Evolutionary conservation across 2,888 invertebrate genomes (phyloP).

Genomic region (Lathronympha strigana): DNA sequence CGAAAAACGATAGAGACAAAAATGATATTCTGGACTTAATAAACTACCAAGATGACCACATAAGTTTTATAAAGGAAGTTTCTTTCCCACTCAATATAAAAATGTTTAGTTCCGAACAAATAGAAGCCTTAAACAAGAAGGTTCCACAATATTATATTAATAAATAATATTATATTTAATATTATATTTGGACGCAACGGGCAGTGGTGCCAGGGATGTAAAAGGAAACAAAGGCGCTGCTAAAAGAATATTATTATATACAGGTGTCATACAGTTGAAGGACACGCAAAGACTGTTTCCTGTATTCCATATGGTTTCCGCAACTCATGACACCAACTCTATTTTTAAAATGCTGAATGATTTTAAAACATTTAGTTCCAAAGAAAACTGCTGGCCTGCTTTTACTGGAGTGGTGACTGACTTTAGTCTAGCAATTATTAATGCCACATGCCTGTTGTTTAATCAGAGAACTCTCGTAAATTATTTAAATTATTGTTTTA

Average conservation of each 20-base stretch:
- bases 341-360: conserved; percentile 21
- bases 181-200: conserved; percentile 23
- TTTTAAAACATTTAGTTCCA: conserved; percentile 2
- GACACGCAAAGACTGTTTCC: conserved; percentile 9
- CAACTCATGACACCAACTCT: conserved; percentile 12
- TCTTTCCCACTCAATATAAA: conserved; percentile 17
- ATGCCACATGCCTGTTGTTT: conserved; percentile 4
- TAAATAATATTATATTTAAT: too few relatives aligned
- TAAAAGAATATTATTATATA: neutral
- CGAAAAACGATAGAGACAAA: neutral
- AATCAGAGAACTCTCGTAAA: conserved; percentile 1
- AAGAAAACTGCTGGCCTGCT: conserved; percentile 14
- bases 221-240: neutral
- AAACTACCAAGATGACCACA: neutral
- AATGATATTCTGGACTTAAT: conserved; percentile 23
- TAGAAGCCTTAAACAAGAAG: neutral
- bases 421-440: conserved; percentile 20
- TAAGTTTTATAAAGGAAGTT: conserved; percentile 6
- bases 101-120: neutral
- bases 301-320: conserved; percentile 17
- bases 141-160: conserved; percentile 1
- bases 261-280: conserved; percentile 16
- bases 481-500: conserved; percentile 11
- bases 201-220: neutral
- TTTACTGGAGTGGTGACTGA: conserved; percentile 16